These are phyloP conservation scores for Rallus crepitans DNA, from an alignment of 2,797 vertebrate genomes.

Conservation along the genomic window DNA sequence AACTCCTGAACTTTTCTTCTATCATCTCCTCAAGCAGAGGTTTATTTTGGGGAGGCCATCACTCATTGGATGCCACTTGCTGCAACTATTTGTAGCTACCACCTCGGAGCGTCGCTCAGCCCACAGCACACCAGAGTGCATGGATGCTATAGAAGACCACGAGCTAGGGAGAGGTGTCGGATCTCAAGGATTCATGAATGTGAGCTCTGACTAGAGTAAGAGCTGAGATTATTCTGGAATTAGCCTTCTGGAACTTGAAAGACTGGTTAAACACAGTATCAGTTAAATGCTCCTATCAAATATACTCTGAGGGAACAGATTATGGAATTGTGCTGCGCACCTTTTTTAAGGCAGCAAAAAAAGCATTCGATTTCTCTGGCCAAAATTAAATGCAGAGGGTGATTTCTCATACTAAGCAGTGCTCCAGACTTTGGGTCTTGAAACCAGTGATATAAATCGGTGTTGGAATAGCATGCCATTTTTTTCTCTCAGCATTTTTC, in stretches of 20 bases:
- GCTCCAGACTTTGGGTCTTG: conserved; percentile 15
- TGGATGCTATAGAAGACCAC: background rate
- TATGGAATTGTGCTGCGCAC: background rate
- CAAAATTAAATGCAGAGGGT: conserved; percentile 61
- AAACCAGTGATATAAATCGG: conserved; percentile 11
- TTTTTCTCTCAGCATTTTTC: conserved; percentile 36
- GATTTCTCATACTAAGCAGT: conserved; percentile 34
- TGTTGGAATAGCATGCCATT: conserved; percentile 41
- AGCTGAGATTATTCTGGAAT: background rate
- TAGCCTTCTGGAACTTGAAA: background rate
- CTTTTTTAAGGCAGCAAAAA: conserved; percentile 1
- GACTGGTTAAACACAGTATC: background rate
- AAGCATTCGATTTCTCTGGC: background rate
- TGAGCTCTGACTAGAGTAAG: background rate
- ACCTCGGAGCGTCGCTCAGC: background rate
- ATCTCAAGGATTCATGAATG: background rate
- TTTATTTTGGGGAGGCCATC: background rate
- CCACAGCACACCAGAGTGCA: background rate
- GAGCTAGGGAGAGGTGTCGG: background rate
- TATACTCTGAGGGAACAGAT: background rate
- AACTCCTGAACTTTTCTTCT: background rate
- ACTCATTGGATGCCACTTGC: background rate
- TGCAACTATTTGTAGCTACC: background rate
- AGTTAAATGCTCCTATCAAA: background rate
- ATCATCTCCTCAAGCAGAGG: background rate